A percentile compares a stretch with the other conserved stretches of the same genome.
Evolutionary conservation across 1,140 invertebrate genomes (phyloP).

Genomic region (Alviniconcha marisindica): DNA sequence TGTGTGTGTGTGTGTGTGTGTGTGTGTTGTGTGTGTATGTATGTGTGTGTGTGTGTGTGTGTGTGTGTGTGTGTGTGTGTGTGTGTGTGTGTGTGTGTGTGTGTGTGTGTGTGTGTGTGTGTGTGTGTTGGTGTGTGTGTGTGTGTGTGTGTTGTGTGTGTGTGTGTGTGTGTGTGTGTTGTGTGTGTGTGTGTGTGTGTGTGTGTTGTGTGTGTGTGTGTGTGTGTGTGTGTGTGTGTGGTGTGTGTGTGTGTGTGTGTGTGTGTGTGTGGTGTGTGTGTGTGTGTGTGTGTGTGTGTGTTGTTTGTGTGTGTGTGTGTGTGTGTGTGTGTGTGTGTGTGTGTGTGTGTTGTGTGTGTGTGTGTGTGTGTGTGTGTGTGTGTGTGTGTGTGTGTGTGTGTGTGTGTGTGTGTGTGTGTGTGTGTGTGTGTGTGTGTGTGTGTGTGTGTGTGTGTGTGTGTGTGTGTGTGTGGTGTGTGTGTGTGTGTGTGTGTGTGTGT

Average conservation of each 20-base stretch:
- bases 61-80: conserved; percentile 5
- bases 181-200: background rate
- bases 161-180: too few relatives aligned
- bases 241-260: too few relatives aligned
- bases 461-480: too few relatives aligned
- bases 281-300: background rate
- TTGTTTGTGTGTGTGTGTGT: conserved; percentile 16
- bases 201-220: background rate
- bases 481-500: too few relatives aligned
- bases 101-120: background rate
- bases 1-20: background rate
- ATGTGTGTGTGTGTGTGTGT: too few relatives aligned
- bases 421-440: conserved; percentile 4
- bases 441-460: too few relatives aligned
- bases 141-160: too few relatives aligned
- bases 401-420: background rate
- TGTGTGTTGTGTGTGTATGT: background rate
- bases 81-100: conserved; percentile 12
- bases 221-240: too few relatives aligned
- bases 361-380: background rate
- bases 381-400: background rate
- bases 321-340: conserved; percentile 1
- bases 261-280: background rate
- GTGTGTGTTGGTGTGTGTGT: background rate
- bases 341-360: background rate